Base-by-base conservation (phyloP, 2,113 vertebrate species). In the Syngnathus floridae region DNA sequence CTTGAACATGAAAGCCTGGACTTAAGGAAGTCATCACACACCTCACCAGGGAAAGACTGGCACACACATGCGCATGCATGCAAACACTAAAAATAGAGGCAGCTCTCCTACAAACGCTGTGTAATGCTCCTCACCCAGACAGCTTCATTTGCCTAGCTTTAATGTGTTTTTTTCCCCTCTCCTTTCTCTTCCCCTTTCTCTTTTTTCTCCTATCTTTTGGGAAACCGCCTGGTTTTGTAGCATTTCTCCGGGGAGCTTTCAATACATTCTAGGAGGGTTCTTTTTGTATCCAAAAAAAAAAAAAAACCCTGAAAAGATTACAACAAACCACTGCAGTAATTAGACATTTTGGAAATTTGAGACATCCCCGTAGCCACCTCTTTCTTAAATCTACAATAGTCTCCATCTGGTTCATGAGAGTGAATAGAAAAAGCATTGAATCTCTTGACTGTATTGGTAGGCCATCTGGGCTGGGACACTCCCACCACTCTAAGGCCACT, bases 21-120 rank as follows among this genome's bases (percentile, higher is more conserved):
- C 82, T 91, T 90, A 90, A 90, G 75, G 80, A 91, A 90, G 90
- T 81, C 87, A 89, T 88, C 87, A 89, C 85, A 84, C 84, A 85
- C 87, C 83, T 87, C 82, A 46, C 67, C 76, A 81, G 52, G 78
- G 76, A 83, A 57, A 84, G 70, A 73, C 63, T 77, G 57, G 55
- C 71, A 66, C 40, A 74, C 69, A 54, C 52, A 35, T 43, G 48
- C 66, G 54, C 64, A 67, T 41, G 58, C 60, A 78, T 45, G 57
- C 70, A 70, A 76, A 74, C 76, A 69, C 86, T 90, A 90, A 82
- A 91, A 91, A 90, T 91, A 91, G 87, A 86, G 78, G 73, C 83
- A 85, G 82, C 76, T 82, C 76, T 80, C 82, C 82, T 81, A 70
- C 79, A 84, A 86, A 85, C 71, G n/a, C 86, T 88, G 79, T 79